phyloP scores from a whole-genome alignment of 2,888 invertebrate species.

The Camponotus fellah region DNA sequence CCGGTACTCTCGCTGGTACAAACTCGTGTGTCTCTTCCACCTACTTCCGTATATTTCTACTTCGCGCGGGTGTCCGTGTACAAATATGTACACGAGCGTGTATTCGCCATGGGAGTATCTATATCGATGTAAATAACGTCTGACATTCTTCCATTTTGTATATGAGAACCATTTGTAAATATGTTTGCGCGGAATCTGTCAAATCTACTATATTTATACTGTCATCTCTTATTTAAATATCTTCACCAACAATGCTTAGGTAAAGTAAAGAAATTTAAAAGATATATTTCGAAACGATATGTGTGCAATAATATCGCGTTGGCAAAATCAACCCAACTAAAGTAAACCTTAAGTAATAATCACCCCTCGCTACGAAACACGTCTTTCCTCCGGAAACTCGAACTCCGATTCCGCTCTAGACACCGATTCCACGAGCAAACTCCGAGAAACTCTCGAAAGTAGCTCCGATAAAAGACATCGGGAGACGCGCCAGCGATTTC shows the following conservation, averaged over 20 bases:
- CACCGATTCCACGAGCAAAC: constrained; percentile 59
- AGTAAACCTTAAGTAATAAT: constrained; percentile 53
- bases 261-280: neutral
- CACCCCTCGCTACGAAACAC: constrained; percentile 80
- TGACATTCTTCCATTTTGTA: neutral
- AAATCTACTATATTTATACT: neutral
- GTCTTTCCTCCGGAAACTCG: constrained; percentile 61
- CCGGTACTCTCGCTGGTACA: constrained; percentile 61
- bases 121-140: constrained; percentile 52
- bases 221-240: neutral
- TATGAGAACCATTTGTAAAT: neutral
- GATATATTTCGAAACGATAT: neutral
- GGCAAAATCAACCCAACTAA: neutral
- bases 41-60: constrained; percentile 35
- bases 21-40: constrained; percentile 58
- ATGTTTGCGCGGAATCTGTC: neutral
- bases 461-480: constrained; percentile 52
- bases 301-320: neutral
- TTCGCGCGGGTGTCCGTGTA: constrained; percentile 13
- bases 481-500: constrained; percentile 64
- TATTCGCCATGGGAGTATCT: neutral
- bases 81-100: neutral
- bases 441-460: constrained; percentile 57
- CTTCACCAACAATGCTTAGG: neutral
- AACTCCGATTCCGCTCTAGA: constrained; percentile 12